Conservation (phyloP, 2,113 vertebrate genomes). For the Corythoichthys haematopterus region DNA sequence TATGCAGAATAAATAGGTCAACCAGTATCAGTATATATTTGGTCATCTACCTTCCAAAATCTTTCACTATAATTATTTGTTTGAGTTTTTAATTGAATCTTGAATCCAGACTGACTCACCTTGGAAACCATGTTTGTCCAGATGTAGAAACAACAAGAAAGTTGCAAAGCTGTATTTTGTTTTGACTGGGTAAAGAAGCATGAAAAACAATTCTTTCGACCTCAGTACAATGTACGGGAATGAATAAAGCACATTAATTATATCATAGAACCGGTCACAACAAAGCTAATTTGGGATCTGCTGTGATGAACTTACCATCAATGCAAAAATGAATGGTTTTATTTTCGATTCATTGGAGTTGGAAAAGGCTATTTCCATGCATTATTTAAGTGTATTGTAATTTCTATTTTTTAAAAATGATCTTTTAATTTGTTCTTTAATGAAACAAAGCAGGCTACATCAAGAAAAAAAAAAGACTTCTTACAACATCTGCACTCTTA, state of each 20-base stretch:
- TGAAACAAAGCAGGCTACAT: conserved; percentile 78
- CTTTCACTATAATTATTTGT: background rate
- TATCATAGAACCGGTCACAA: background rate
- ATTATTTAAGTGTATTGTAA: background rate
- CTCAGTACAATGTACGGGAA: background rate
- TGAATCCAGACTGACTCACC: background rate
- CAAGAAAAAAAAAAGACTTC: conserved; percentile 56
- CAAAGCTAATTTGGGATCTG: background rate
- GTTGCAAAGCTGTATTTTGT: background rate
- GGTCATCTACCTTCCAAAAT: too few relatives aligned
- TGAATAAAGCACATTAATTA: background rate
- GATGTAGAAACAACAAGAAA: background rate
- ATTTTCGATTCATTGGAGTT: background rate
- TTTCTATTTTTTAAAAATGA: conserved; percentile 54
- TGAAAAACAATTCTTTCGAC: background rate
- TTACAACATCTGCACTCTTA: conserved; percentile 76
- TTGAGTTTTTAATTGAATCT: background rate
- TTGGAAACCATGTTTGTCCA: background rate
- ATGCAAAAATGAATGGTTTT: background rate
- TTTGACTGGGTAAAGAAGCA: background rate
- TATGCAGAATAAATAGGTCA: too few relatives aligned
- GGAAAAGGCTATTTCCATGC: background rate
- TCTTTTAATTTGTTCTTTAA: conserved; percentile 69
- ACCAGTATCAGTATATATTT: too few relatives aligned
- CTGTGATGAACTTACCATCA: background rate